Conservation (phyloP, 2,888 invertebrate genomes). For the Eugnorisma glareosa region DNA sequence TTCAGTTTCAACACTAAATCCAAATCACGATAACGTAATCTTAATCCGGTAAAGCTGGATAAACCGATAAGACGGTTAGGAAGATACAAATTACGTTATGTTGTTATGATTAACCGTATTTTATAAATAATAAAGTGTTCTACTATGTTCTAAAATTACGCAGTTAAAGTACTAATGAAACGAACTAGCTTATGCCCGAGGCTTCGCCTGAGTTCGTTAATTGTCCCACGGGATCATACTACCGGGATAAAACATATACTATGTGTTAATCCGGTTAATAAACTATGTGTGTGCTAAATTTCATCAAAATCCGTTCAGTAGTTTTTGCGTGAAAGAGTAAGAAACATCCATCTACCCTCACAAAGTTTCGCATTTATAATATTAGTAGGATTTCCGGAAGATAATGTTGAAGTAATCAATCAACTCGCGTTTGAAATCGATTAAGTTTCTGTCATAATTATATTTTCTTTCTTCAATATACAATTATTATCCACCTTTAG, state of each 20-base stretch:
- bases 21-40: constrained; percentile 54
- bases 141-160: constrained; percentile 22
- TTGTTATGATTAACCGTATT: constrained; percentile 28
- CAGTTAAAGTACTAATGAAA: background rate
- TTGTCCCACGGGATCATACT: no score
- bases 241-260: no score
- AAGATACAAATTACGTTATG: constrained; percentile 38
- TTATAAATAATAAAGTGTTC: constrained; percentile 14
- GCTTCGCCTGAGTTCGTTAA: no score
- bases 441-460: background rate
- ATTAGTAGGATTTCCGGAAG: no score
- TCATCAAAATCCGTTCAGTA: no score
- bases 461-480: background rate
- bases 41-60: constrained; percentile 39
- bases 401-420: background rate
- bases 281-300: no score
- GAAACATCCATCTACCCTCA: no score
- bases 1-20: constrained; percentile 30
- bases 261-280: no score
- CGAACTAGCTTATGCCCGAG: no score
- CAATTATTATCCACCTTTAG: background rate
- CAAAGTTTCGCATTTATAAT: no score
- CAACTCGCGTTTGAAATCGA: background rate
- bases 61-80: constrained; percentile 43
- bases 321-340: no score